A percentile compares a stretch with the other conserved stretches of the same genome.
These are phyloP conservation scores for Sminthurides aquaticus DNA, from an alignment of 2,888 invertebrate genomes.

Conservation along the genomic window DNA sequence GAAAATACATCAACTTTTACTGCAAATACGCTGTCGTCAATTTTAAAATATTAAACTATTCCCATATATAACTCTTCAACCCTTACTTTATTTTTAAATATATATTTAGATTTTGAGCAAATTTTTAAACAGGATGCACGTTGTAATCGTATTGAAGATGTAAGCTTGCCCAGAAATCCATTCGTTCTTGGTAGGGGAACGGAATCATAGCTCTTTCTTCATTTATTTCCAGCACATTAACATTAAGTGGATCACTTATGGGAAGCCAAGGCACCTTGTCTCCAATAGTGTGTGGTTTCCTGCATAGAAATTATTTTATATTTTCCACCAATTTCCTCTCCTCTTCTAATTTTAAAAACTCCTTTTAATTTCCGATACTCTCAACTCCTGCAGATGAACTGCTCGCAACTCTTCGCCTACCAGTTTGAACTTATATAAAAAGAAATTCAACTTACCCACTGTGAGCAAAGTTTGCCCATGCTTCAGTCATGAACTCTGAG, in stretches of 20 bases:
- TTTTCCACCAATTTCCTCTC: no score
- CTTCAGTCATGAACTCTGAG: conserved; percentile 30
- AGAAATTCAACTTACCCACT: conserved; percentile 17
- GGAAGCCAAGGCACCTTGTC: conserved; percentile 29
- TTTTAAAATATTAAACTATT: no score
- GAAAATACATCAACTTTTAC: no score
- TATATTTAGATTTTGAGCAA: no score
- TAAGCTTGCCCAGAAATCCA: conserved; percentile 34
- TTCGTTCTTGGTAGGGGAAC: conserved; percentile 30
- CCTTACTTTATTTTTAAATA: no score
- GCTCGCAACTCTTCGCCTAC: not conserved
- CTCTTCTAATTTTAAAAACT: no score
- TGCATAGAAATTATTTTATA: no score
- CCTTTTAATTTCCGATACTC: not conserved
- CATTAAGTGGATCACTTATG: conserved; percentile 28
- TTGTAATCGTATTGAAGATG: conserved; percentile 22
- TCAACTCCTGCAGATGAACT: no score
- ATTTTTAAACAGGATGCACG: conserved; percentile 12
- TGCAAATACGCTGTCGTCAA: no score
- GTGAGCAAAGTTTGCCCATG: conserved; percentile 30
- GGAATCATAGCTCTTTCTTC: conserved; percentile 22
- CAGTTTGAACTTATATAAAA: not conserved
- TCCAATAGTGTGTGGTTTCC: conserved; percentile 22
- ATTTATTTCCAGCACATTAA: conserved; percentile 32
- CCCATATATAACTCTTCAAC: no score